Evolutionary conservation across 2,797 vertebrate genomes (phyloP), one percentile per base, ranked within the genome.

Genomic region (Xenopus petersii): DNA sequence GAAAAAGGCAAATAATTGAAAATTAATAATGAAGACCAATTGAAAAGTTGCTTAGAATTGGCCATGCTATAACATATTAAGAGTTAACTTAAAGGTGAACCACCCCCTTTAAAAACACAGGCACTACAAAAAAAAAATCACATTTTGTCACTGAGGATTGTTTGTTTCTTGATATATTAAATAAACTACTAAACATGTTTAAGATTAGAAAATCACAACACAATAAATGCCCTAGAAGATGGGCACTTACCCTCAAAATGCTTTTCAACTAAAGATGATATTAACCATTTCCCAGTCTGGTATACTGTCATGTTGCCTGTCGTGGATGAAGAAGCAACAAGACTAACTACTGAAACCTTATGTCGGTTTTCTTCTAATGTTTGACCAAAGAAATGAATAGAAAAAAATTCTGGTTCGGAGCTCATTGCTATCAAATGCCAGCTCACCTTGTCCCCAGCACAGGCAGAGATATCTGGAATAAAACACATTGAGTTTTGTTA

Each of bases 351-450:
- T 0, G 98, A 95, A 74, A 96, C 83, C 82, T 91, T 93, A n/a
- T 80, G 94, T 0, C 81, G 89, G 1, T 73, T 83, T 46, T 98
- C 91, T 79, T 93, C 88, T 82, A 98, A 84, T 77, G 95, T 93
- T 66, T 99, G 96, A 0, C 96, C 97, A 1, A 94, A 96, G 83
- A 98, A 87, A 67, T 99, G 98, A 73, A 98, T 86, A 0, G 98
- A 96, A 86, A 98, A 99, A 10, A 96, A 81, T 86, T 98, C 98
- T 0, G 94, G 89, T 65, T 92, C 86, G 0, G 95, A 96, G 84
- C 95, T 98, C 95, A 98, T 98, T 9, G 91, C 96, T 79, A 96
- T 77, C 79, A 99, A 88, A 79, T 99, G 95, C 88, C 95, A 94
- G 75, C 92, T 95, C 68, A 97, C 84, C 1, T 87, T 83, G 73